Percentiles rank a stretch among this genome's conserved stretches.
Conservation (phyloP, 2,797 vertebrate genomes). For the Siniperca undulata region DNA sequence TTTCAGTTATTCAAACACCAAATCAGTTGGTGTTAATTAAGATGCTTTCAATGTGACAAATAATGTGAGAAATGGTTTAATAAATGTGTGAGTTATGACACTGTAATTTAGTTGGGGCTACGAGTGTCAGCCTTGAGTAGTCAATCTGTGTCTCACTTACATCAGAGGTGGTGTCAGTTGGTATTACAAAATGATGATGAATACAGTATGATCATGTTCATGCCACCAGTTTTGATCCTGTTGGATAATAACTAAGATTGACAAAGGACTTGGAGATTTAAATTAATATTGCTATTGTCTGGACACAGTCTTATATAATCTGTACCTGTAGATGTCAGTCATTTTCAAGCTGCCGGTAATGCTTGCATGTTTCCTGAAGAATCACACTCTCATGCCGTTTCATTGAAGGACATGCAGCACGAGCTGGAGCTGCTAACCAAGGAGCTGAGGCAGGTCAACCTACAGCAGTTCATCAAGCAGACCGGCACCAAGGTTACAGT, state of each 20-base stretch:
- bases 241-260: not conserved
- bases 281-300: not conserved
- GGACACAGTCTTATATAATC: not conserved
- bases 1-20: not conserved
- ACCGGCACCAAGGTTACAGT: conserved; percentile 98
- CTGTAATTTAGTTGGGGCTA: not conserved
- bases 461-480: conserved; percentile 99
- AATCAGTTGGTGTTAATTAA: not conserved
- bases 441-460: conserved; percentile 97
- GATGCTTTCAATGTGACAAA: not conserved
- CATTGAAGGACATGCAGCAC: conserved; percentile 92
- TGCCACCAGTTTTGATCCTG: not conserved
- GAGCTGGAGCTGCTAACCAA: conserved; percentile 97
- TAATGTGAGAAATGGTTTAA: not conserved
- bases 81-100: not conserved
- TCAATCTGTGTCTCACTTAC: not conserved
- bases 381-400: conserved; percentile 24
- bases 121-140: not conserved
- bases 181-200: not conserved
- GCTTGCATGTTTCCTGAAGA: not conserved
- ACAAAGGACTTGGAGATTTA: not conserved
- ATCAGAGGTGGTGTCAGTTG: not conserved
- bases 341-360: not conserved
- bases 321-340: not conserved
- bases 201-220: not conserved